A percentile compares a stretch with the other conserved stretches of the same genome.
Conservation (phyloP, 2,797 vertebrate genomes). For the Staurois parvus region DNA sequence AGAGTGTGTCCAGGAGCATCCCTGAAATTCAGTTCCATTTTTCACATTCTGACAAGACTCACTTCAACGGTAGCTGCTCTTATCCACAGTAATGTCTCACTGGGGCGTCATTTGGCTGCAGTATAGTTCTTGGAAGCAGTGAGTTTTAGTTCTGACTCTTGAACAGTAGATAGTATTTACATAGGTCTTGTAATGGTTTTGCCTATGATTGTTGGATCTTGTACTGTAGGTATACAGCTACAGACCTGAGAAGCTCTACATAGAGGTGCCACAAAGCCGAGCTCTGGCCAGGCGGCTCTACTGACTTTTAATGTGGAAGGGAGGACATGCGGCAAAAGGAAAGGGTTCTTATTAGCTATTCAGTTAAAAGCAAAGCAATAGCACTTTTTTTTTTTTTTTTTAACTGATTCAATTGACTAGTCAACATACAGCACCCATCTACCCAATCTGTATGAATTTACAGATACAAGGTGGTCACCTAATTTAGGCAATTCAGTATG, state of each 20-base stretch:
- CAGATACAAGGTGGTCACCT: too few relatives aligned
- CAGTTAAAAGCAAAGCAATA: too few relatives aligned
- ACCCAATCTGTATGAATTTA: too few relatives aligned
- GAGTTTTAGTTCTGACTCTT: neutral
- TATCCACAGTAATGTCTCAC: slow-evolving; percentile 20
- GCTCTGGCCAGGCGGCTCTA: too few relatives aligned
- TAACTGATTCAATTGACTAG: too few relatives aligned
- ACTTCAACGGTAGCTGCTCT: slow-evolving; percentile 1
- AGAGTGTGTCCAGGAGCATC: slow-evolving; percentile 46
- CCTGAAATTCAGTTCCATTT: slow-evolving; percentile 44
- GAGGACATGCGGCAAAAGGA: too few relatives aligned
- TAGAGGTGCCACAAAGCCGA: neutral
- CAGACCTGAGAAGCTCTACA: neutral
- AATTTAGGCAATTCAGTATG: too few relatives aligned
- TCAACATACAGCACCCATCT: too few relatives aligned
- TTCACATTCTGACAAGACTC: slow-evolving; percentile 47
- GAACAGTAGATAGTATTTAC: neutral
- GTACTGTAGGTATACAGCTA: neutral
- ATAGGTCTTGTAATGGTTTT: neutral
- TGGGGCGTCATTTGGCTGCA: neutral
- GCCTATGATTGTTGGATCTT: neutral
- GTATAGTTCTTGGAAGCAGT: neutral
- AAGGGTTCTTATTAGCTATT: too few relatives aligned
- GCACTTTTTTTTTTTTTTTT: too few relatives aligned
- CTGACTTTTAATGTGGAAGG: too few relatives aligned